A percentile compares a stretch with the other conserved stretches of the same genome.
Evolutionary conservation across 2,888 invertebrate genomes (phyloP).

Genomic region (Nemotelus pantherinus): DNA sequence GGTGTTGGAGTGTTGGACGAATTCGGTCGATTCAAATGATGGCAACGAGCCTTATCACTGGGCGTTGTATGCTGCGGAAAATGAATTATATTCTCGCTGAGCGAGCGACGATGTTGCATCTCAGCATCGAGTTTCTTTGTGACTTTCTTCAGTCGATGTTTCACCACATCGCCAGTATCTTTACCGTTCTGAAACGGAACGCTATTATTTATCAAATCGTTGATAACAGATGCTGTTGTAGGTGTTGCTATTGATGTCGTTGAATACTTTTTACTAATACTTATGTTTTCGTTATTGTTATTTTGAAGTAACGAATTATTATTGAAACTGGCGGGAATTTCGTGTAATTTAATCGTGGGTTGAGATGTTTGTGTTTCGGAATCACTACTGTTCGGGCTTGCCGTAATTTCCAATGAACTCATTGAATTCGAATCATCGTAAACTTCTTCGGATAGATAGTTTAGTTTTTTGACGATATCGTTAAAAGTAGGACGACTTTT

Average conservation of each 20-base stretch:
- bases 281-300: constrained; percentile 47
- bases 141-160: constrained; percentile 60
- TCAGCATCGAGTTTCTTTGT: constrained; percentile 59
- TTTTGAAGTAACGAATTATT: constrained; percentile 43
- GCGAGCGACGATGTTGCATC: constrained; percentile 73
- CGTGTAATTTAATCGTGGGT: constrained; percentile 28
- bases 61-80: constrained; percentile 72
- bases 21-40: constrained; percentile 68
- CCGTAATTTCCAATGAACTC: constrained; percentile 61
- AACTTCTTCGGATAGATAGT: constrained; percentile 69
- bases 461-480: constrained; percentile 78
- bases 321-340: constrained; percentile 42
- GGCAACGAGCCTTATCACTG: constrained; percentile 79
- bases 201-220: constrained; percentile 54
- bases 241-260: background rate
- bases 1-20: constrained; percentile 60
- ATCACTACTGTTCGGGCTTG: constrained; percentile 61
- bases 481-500: constrained; percentile 88
- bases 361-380: constrained; percentile 56
- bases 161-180: constrained; percentile 58
- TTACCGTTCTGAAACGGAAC: constrained; percentile 54
- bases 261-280: constrained; percentile 51
- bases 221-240: constrained; percentile 25
- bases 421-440: constrained; percentile 59
- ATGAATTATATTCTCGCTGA: constrained; percentile 76